Conservation (phyloP, 1,140 invertebrate species). For the Stenopsyche tienmushanensis region DNA sequence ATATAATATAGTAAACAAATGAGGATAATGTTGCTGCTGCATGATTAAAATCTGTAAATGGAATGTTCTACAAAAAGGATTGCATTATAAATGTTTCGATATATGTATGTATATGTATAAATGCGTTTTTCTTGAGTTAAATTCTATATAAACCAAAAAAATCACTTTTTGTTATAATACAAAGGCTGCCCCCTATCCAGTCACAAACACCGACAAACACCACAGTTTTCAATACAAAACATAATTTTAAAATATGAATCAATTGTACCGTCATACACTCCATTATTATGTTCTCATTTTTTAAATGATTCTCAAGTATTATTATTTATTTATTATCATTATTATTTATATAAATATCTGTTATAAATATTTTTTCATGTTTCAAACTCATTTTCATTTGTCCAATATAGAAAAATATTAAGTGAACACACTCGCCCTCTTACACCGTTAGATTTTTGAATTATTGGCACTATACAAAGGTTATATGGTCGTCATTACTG, state of each 20-base stretch:
- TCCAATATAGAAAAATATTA: conserved; percentile 30
- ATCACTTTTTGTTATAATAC: background rate
- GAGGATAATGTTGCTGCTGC: too few species aligned
- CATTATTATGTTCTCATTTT: conserved; percentile 13
- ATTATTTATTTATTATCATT: conserved; percentile 18
- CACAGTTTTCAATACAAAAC: conserved; percentile 22
- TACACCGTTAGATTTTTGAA: conserved; percentile 25
- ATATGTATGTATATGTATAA: too few species aligned
- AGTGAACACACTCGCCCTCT: conserved; percentile 22
- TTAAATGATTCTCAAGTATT: conserved; percentile 19
- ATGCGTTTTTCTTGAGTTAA: too few species aligned
- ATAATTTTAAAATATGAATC: conserved; percentile 24
- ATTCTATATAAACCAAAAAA: too few species aligned
- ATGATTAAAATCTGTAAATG: too few species aligned
- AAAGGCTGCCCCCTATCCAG: conserved; percentile 7
- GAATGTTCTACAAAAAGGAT: too few species aligned
- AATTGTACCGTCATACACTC: conserved; percentile 11
- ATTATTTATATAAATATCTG: conserved; percentile 27
- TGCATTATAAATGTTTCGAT: too few species aligned
- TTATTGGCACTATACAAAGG: conserved; percentile 29
- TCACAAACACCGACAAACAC: conserved; percentile 22
- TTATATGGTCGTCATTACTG: conserved; percentile 3
- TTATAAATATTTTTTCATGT: conserved; percentile 21
- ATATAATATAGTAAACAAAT: too few species aligned
- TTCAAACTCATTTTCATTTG: conserved; percentile 17